Evolutionary conservation across 1,140 invertebrate species (phyloP), one percentile per base, ranked within the genome.

Genomic region (Spodoptera frugiperda): DNA sequence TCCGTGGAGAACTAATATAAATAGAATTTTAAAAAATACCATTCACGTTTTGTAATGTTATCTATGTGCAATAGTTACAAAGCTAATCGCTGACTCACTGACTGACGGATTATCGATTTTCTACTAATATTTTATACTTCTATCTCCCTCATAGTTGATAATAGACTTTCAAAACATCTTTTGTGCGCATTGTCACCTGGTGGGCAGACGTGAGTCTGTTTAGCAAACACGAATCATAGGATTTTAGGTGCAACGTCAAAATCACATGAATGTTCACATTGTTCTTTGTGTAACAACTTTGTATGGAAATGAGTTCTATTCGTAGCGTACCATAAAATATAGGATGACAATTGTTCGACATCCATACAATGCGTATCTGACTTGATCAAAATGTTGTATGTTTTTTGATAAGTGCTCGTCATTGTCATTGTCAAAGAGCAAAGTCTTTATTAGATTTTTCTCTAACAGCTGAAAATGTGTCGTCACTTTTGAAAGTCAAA

Each of bases 111-210:
- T 39, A 39, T 39, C 33, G 9, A 1, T 1, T 39, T 39, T 6
- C 33, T 39, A 39, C 33, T 8, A 39, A 39, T 39, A 39, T 21
- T 61, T 61, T 61, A 25, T 17, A n/a, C n/a, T 63, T 9, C 44
- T 17, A 63, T 44, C 59, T 63, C 33, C 59, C 14, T 11, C 9
- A 12, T 44, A 63, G 59, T 63, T 63, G 33, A 63, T 44, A 39
- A 63, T 44, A 44, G 33, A 1, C 59, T 44, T 63, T 63, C 59
- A 63, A 44, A 63, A 63, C 59, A 63, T 15, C 59, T 63, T 63
- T 63, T 63, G 59, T 63, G 59, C 11, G 39, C 59, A 44, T 44
- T 63, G 59, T 63, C 59, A 59, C 39, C 33, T 44, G n/a, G 15
- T 15, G 15, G 15, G 11, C 9, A 12, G n/a, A 10, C 17, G 14